Conservation (phyloP, 2,888 invertebrate genomes). For the Philereme transversata region DNA sequence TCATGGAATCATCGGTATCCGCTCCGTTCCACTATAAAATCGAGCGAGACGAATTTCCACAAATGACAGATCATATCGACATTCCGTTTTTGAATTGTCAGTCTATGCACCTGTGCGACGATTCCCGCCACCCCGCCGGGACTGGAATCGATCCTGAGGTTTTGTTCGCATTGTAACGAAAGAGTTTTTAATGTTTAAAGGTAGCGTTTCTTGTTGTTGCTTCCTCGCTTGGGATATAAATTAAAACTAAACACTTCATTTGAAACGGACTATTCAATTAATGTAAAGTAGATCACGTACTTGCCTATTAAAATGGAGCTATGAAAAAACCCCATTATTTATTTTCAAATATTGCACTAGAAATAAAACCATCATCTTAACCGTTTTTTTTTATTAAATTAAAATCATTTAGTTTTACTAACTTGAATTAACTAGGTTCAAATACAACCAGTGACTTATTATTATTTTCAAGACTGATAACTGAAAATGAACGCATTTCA, state of each 20-base stretch:
- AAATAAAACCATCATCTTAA: not conserved
- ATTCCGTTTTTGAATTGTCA: constrained; percentile 61
- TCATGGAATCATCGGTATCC: constrained; percentile 23
- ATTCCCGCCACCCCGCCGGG: constrained; percentile 58
- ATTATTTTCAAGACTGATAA: no score
- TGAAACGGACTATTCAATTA: not conserved
- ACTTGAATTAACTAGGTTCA: not conserved
- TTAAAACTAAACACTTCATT: constrained; percentile 3
- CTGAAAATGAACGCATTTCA: not conserved
- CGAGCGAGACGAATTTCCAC: constrained; percentile 59
- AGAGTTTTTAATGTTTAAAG: constrained; percentile 23
- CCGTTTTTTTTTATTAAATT: no score
- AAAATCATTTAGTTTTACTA: no score
- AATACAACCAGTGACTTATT: not conserved
- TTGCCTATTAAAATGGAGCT: no score
- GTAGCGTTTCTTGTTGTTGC: constrained; percentile 30
- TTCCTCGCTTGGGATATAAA: constrained; percentile 22
- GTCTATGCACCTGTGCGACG: constrained; percentile 50
- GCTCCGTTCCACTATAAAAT: constrained; percentile 40
- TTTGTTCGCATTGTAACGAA: constrained; percentile 33
- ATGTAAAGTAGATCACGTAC: not conserved
- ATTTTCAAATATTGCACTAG: no score
- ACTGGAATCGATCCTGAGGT: constrained; percentile 53
- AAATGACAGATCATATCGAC: constrained; percentile 61
- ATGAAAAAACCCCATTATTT: no score